phyloP scores from a whole-genome alignment of 2,888 invertebrate species.

The Cheilosia soror region DNA sequence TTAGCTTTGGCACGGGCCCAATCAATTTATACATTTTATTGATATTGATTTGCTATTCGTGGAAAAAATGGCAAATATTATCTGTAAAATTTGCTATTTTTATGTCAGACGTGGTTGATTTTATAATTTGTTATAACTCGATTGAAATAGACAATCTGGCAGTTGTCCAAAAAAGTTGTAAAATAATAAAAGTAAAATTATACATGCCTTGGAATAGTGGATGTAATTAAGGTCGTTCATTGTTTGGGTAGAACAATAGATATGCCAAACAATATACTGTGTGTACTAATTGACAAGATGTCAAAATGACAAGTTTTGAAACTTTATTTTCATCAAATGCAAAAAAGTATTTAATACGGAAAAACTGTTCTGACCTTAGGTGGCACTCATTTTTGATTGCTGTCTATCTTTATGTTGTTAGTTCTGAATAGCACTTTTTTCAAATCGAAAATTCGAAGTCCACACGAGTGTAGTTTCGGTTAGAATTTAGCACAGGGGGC shows the following conservation, averaged over 20 bases:
- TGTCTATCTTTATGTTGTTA: too few relatives aligned
- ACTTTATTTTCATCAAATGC: background rate
- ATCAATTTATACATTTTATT: constrained; percentile 27
- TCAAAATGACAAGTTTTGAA: background rate
- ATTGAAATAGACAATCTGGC: background rate
- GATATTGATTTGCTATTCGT: constrained; percentile 34
- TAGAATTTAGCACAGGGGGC: too few relatives aligned
- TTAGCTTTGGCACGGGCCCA: constrained; percentile 28
- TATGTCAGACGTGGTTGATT: constrained; percentile 8
- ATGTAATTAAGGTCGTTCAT: background rate
- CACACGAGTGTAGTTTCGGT: too few relatives aligned
- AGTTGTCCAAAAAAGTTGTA: background rate
- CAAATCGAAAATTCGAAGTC: too few relatives aligned
- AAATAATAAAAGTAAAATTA: background rate
- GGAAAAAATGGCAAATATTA: constrained; percentile 3
- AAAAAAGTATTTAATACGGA: too few relatives aligned
- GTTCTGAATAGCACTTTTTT: too few relatives aligned
- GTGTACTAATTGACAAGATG: background rate
- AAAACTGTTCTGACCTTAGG: too few relatives aligned
- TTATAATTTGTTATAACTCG: background rate
- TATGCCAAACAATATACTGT: background rate
- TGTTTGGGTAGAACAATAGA: background rate
- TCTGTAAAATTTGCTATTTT: background rate
- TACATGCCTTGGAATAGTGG: background rate
- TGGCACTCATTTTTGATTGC: too few relatives aligned